These are phyloP conservation scores for Bombus impatiens DNA, from an alignment of 1,140 invertebrate genomes.

Conservation along the genomic window DNA sequence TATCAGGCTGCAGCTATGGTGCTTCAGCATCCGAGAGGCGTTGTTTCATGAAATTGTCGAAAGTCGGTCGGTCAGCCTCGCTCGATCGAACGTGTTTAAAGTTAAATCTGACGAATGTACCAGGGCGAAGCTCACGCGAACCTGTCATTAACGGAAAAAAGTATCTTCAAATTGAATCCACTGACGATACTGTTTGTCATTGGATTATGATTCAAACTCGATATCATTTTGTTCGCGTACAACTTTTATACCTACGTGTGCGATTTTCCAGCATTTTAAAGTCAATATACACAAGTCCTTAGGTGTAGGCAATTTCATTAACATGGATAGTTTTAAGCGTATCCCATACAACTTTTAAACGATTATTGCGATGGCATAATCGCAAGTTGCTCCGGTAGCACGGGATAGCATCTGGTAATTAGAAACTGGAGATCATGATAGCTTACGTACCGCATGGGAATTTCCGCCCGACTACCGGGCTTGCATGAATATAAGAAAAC, in stretches of 20 bases:
- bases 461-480: not conserved
- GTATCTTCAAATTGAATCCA: not conserved
- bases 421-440: slow-evolving; percentile 48
- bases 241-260: too few species aligned
- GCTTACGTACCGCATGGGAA: slow-evolving; percentile 30
- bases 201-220: not conserved
- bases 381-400: not conserved
- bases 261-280: not conserved
- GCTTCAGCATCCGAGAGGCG: not conserved
- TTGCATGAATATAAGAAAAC: slow-evolving; percentile 36
- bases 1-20: slow-evolving; percentile 15
- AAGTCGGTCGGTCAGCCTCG: slow-evolving; percentile 7
- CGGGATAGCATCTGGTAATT: slow-evolving; percentile 31
- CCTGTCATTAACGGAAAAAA: not conserved
- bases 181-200: not conserved
- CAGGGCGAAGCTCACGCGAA: not conserved
- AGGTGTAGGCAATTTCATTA: slow-evolving; percentile 19
- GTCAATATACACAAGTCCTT: not conserved
- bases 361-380: slow-evolving; percentile 40
- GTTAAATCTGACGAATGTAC: not conserved
- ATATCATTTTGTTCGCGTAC: not conserved
- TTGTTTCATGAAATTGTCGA: slow-evolving; percentile 26
- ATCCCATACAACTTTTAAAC: slow-evolving; percentile 18
- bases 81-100: not conserved
- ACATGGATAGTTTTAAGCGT: not conserved